Conservation (phyloP, 2,797 vertebrate species). For the Brotula barbata region DNA sequence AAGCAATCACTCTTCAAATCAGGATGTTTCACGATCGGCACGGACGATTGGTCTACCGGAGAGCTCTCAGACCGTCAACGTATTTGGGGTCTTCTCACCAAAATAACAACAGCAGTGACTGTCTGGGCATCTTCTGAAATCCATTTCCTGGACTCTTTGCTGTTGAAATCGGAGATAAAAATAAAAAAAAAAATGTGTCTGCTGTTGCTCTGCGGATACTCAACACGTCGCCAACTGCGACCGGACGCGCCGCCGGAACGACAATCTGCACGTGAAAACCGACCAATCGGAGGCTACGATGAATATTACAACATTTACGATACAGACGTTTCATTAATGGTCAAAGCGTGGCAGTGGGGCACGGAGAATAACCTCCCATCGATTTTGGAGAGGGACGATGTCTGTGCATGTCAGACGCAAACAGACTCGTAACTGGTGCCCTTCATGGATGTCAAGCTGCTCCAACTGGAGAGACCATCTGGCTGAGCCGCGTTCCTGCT, state of each 20-base stretch:
- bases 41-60: too few species aligned
- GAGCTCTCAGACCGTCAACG: too few species aligned
- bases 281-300: background rate
- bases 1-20: too few species aligned
- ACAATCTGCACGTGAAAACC: background rate
- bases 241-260: background rate
- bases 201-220: too few species aligned
- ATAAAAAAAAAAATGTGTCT: too few species aligned
- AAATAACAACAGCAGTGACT: too few species aligned
- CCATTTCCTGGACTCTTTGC: too few species aligned
- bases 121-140: too few species aligned
- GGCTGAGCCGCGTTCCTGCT: conserved; percentile 40
- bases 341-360: background rate
- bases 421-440: conserved; percentile 43
- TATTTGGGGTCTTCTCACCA: too few species aligned
- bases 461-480: conserved; percentile 62
- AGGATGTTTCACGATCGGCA: too few species aligned
- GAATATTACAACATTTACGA: background rate
- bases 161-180: too few species aligned
- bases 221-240: too few species aligned
- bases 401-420: conserved; percentile 29
- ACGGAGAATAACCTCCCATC: conserved; percentile 2
- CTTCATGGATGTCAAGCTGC: conserved; percentile 42
- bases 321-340: background rate
- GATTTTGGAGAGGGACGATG: conserved; percentile 15